phyloP scores from a whole-genome alignment of 2,797 vertebrate species.

The Pseudomugil gertrudae region DNA sequence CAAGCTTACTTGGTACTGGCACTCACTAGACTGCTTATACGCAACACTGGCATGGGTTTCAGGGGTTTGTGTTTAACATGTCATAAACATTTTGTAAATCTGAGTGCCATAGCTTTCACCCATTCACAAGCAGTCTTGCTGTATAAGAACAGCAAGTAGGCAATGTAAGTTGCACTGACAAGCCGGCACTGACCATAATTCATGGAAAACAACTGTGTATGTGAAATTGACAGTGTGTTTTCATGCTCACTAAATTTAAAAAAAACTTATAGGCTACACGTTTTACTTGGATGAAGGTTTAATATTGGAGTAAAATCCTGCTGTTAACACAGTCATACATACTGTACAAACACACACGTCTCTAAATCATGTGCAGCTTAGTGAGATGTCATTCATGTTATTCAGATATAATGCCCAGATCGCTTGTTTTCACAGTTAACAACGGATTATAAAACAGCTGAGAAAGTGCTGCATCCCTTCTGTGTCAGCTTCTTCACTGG shows the following conservation, averaged over 20 bases:
- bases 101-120: conserved; percentile 51
- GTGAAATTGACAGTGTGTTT: conserved; percentile 23
- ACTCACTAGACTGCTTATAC: conserved; percentile 52
- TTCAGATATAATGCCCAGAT: conserved; percentile 59
- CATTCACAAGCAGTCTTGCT: conserved; percentile 10
- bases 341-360: conserved; percentile 26
- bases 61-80: conserved; percentile 54
- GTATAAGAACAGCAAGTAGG: conserved; percentile 47
- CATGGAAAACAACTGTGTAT: conserved; percentile 32
- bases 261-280: conserved; percentile 81
- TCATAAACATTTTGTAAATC: conserved; percentile 70
- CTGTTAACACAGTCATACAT: conserved; percentile 29
- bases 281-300: conserved; percentile 73
- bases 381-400: conserved; percentile 55
- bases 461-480: conserved; percentile 2
- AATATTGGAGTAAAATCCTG: conserved; percentile 70
- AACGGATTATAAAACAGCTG: conserved; percentile 50
- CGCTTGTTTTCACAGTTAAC: conserved; percentile 64
- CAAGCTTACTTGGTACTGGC: conserved; percentile 58
- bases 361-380: conserved; percentile 49
- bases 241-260: conserved; percentile 53
- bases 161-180: conserved; percentile 19
- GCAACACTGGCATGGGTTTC: conserved; percentile 50
- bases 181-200: conserved; percentile 27
- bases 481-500: conserved; percentile 7